Evolutionary conservation across 1,140 invertebrate genomes (phyloP).

Genomic region (Heliconius himera): DNA sequence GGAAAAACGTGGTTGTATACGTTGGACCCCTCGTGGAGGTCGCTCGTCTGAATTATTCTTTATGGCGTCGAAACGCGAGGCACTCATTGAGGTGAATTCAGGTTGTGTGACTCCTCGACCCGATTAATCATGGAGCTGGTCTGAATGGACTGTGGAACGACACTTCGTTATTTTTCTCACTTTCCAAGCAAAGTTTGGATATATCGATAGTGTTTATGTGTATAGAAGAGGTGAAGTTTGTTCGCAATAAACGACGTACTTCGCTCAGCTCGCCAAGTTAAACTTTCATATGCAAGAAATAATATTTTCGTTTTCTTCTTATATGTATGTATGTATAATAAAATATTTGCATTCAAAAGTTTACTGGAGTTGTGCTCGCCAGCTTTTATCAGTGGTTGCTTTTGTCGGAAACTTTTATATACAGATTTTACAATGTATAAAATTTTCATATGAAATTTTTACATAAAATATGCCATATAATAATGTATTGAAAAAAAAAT

Average conservation of each 20-base stretch:
- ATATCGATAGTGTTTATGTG: slow-evolving; percentile 36
- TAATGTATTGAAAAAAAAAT: background rate
- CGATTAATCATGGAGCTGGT: slow-evolving; percentile 66
- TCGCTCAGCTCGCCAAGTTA: background rate
- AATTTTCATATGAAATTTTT: background rate
- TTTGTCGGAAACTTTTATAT: background rate
- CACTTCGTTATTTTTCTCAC: slow-evolving; percentile 50
- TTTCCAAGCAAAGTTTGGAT: slow-evolving; percentile 26
- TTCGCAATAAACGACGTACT: slow-evolving; percentile 4
- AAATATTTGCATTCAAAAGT: background rate
- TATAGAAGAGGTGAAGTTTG: background rate
- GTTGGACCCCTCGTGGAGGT: slow-evolving; percentile 62
- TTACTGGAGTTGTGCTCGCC: background rate
- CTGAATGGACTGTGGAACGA: slow-evolving; percentile 61
- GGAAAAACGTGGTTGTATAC: slow-evolving; percentile 50
- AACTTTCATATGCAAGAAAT: background rate
- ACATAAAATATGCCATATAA: background rate
- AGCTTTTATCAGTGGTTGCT: background rate
- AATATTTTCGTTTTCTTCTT: background rate
- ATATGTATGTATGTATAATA: background rate
- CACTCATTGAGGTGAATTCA: slow-evolving; percentile 73
- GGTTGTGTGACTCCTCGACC: slow-evolving; percentile 71
- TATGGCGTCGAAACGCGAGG: slow-evolving; percentile 74
- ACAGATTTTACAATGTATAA: background rate
- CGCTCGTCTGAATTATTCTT: slow-evolving; percentile 73